Percentiles rank a stretch among this genome's conserved stretches.
Conservation (phyloP, 1,140 invertebrate genomes). For the Batillaria attramentaria region DNA sequence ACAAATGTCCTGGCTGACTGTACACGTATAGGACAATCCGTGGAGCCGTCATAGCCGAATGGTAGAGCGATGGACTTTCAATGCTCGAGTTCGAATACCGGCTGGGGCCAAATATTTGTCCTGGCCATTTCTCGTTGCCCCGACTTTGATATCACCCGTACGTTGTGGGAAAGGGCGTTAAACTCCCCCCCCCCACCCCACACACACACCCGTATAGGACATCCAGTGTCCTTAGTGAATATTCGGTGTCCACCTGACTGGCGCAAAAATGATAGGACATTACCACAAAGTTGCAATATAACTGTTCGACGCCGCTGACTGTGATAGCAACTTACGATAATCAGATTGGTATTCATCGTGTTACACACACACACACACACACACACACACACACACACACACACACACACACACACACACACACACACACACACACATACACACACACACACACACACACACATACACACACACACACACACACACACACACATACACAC, state of each 20-base stretch:
- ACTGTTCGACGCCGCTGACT: background rate
- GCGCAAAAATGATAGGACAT: background rate
- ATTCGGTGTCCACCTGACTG: background rate
- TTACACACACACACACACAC: background rate
- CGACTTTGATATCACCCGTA: too few species aligned
- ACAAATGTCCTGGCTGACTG: too few species aligned
- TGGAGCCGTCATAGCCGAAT: too few species aligned
- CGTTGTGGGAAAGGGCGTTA: too few species aligned
- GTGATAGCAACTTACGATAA: background rate
- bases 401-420: conserved; percentile 2
- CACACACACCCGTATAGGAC: background rate
- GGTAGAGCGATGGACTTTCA: too few species aligned
- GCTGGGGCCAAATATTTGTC: too few species aligned
- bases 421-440: background rate
- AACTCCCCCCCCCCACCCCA: too few species aligned
- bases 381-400: background rate
- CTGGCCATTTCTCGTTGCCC: too few species aligned
- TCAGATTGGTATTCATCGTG: background rate
- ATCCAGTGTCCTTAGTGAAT: background rate
- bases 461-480: background rate
- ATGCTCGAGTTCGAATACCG: too few species aligned
- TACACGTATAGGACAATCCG: too few species aligned
- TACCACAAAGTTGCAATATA: background rate
- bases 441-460: background rate
- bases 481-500: background rate